phyloP scores from a whole-genome alignment of 2,113 vertebrate species.

The Otolemur garnettii region DNA sequence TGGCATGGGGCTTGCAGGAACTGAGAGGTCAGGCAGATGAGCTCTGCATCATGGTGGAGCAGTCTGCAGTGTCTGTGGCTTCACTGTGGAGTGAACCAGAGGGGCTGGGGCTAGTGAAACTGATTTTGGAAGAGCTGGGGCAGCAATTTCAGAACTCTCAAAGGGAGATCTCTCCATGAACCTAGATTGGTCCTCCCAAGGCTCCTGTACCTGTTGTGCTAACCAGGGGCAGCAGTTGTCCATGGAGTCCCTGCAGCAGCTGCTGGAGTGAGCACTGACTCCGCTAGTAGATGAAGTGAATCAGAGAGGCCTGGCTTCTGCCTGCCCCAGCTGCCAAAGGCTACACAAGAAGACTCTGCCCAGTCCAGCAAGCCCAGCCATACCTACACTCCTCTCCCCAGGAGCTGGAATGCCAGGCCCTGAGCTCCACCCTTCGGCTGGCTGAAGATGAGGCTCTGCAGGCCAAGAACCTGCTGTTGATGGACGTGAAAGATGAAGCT shows the following conservation, averaged over 20 bases:
- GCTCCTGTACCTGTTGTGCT: constrained; percentile 76
- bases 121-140: constrained; percentile 82
- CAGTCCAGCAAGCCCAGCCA: constrained; percentile 74
- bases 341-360: constrained; percentile 86
- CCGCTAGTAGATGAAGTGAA: constrained; percentile 81
- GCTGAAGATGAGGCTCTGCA: constrained; percentile 83
- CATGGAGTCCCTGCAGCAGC: constrained; percentile 80
- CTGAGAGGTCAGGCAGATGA: constrained; percentile 69
- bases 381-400: constrained; percentile 80
- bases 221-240: constrained; percentile 82
- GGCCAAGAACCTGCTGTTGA: constrained; percentile 83
- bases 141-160: constrained; percentile 76
- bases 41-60: constrained; percentile 78
- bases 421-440: constrained; percentile 83
- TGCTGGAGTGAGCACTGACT: constrained; percentile 79
- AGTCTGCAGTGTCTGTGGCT: constrained; percentile 80
- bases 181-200: constrained; percentile 70
- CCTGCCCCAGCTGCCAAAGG: constrained; percentile 84
- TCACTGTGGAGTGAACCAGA: constrained; percentile 80
- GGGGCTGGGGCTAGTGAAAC: constrained; percentile 81
- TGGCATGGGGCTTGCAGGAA: constrained; percentile 76
- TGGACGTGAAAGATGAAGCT: constrained; percentile 81
- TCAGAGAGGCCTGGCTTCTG: constrained; percentile 72
- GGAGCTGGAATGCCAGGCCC: constrained; percentile 84
- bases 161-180: constrained; percentile 71